Conservation (phyloP, 2,888 invertebrate species). For the Dioctria linearis region DNA sequence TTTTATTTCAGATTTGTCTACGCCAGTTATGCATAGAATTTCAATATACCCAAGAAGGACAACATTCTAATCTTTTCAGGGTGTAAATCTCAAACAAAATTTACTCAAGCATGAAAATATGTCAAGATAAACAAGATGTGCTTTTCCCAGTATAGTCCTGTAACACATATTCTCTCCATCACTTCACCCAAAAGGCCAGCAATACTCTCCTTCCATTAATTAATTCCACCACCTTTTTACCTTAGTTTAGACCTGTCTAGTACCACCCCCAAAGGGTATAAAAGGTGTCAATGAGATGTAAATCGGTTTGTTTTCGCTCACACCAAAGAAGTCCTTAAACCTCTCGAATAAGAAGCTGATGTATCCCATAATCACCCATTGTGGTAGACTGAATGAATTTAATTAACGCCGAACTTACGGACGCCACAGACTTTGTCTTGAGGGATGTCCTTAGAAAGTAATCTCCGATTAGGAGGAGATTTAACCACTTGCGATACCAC, state of each 20-base stretch:
- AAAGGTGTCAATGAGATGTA: conserved; percentile 40
- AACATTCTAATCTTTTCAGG: no score
- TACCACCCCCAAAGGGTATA: conserved; percentile 1
- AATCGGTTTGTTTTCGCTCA: conserved; percentile 29
- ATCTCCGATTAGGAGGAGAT: neutral
- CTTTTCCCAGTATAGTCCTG: neutral
- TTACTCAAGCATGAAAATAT: neutral
- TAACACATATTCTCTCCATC: conserved; percentile 2
- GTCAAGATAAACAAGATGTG: neutral
- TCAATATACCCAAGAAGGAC: no score
- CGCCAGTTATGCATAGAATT: no score
- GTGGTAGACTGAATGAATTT: conserved; percentile 13
- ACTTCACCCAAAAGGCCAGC: neutral
- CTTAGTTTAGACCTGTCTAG: neutral
- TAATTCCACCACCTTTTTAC: neutral
- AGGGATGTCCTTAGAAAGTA: neutral
- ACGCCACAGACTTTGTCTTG: neutral
- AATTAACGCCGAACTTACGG: conserved; percentile 35
- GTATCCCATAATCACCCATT: conserved; percentile 42
- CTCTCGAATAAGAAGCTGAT: neutral
- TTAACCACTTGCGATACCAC: conserved; percentile 19
- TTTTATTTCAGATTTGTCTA: no score
- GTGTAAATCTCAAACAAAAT: neutral
- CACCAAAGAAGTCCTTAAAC: conserved; percentile 1
- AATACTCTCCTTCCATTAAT: neutral